phyloP scores from a whole-genome alignment of 2,888 invertebrate genomes.

The Macrophya alboannulata region DNA sequence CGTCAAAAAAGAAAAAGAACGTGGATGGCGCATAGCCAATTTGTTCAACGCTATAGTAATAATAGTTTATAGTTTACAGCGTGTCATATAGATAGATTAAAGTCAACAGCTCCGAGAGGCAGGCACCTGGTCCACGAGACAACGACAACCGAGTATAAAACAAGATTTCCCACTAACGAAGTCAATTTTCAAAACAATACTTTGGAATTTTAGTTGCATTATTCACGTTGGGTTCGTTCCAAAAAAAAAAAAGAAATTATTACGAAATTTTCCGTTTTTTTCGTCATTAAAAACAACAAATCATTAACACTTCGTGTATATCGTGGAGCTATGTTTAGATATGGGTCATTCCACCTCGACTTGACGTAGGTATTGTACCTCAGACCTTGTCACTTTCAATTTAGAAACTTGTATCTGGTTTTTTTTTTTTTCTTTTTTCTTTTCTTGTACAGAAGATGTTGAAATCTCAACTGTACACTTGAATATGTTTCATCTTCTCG shows the following conservation, averaged over 20 bases:
- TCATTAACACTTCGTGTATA: constrained; percentile 2
- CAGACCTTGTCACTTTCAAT: background rate
- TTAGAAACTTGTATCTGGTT: background rate
- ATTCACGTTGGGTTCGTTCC: background rate
- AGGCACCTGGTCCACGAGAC: background rate
- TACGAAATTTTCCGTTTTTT: background rate
- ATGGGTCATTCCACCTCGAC: background rate
- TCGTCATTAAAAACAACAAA: constrained; percentile 5
- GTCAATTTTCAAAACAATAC: constrained; percentile 7
- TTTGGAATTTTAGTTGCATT: background rate
- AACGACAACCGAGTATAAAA: background rate
- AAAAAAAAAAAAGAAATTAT: too few species aligned
- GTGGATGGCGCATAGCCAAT: background rate
- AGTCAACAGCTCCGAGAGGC: background rate
- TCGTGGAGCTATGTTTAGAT: background rate
- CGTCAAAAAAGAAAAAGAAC: background rate
- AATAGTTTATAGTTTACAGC: background rate
- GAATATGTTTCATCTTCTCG: too few species aligned
- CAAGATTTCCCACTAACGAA: background rate
- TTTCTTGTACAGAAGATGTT: too few species aligned
- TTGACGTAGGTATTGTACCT: background rate
- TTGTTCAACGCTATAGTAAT: background rate
- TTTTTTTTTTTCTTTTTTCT: background rate
- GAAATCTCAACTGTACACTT: too few species aligned
- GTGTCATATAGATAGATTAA: background rate